Evolutionary conservation across 1,140 invertebrate genomes (phyloP).

Genomic region (Brachionus manjavacas): DNA sequence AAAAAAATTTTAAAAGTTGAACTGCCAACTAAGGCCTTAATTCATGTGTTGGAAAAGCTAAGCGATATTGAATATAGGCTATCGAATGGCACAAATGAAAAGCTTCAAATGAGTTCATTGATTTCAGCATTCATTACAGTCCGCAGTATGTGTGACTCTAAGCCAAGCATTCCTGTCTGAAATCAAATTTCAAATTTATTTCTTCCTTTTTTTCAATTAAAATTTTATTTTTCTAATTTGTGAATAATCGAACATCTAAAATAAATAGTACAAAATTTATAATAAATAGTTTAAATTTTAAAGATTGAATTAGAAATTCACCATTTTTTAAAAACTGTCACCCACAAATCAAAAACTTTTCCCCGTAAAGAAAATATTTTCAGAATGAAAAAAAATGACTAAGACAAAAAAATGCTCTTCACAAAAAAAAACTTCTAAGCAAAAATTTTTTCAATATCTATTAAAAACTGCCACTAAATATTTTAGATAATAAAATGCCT

Average conservation of each 20-base stretch:
- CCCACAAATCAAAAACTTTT: no score
- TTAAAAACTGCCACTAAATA: no score
- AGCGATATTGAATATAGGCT: constrained; percentile 75
- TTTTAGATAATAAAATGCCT: no score
- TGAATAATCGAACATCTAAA: not conserved
- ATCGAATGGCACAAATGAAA: constrained; percentile 71
- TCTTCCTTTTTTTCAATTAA: not conserved
- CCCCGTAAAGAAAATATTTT: no score
- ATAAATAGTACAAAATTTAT: not conserved
- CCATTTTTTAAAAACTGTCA: no score
- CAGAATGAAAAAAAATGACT: no score
- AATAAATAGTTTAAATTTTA: no score
- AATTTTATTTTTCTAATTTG: not conserved
- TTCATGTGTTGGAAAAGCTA: constrained; percentile 72
- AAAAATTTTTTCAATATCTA: no score
- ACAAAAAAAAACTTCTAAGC: no score
- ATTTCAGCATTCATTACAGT: constrained; percentile 66
- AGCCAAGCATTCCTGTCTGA: not conserved
- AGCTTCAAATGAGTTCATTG: constrained; percentile 74
- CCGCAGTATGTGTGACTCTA: not conserved
- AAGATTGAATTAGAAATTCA: no score
- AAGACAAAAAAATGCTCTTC: no score
- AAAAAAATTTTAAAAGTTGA: constrained; percentile 67
- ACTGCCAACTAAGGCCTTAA: constrained; percentile 69
- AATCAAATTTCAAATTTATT: not conserved